Conservation (phyloP, 2,797 vertebrate genomes). For the Myotis planiceps region DNA sequence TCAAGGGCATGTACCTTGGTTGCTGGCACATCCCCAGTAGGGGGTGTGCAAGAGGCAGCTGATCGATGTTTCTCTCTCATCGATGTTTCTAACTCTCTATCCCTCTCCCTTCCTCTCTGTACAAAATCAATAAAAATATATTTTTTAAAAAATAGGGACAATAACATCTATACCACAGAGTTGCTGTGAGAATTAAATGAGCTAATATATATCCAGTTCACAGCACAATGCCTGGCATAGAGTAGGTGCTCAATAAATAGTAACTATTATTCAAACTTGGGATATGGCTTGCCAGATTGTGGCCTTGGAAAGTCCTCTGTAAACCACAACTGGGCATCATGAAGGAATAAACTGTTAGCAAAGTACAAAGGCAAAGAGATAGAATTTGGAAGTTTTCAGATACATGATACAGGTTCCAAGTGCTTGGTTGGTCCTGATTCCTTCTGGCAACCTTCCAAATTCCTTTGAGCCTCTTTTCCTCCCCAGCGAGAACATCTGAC, state of each 20-base stretch:
- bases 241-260: neutral
- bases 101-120: no score
- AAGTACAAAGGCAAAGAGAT: conserved; percentile 5
- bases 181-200: conserved; percentile 30
- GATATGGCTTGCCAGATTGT: neutral
- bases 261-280: conserved; percentile 16
- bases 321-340: neutral
- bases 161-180: neutral
- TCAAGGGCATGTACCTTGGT: no score
- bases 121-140: no score
- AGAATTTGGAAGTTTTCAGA: neutral
- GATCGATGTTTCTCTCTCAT: no score
- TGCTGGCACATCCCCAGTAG: no score
- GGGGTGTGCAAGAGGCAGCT: no score
- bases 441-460: neutral
- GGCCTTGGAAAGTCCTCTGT: neutral
- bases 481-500: conserved; percentile 16
- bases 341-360: neutral
- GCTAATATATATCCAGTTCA: neutral
- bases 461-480: neutral
- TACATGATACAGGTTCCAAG: neutral
- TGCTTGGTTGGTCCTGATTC: neutral
- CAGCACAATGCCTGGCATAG: neutral
- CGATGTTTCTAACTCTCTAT: no score
- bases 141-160: neutral